phyloP scores from a whole-genome alignment of 2,888 invertebrate genomes.

The Leucophenga montana region DNA sequence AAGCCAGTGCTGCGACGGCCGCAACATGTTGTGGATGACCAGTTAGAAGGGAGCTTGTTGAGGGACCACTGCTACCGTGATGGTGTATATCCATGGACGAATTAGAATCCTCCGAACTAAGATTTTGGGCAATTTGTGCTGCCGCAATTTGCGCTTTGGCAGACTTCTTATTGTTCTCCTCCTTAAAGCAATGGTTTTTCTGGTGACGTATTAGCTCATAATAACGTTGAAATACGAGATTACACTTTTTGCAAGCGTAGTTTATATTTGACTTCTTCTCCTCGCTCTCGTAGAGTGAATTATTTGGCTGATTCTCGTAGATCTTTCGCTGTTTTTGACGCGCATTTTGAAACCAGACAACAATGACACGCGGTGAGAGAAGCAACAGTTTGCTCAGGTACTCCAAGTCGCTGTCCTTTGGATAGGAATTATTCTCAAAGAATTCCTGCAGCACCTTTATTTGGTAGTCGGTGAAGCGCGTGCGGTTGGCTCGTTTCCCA shows the following conservation, averaged over 20 bases:
- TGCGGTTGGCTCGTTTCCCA: conserved; percentile 97
- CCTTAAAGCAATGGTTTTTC: conserved; percentile 97
- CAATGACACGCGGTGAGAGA: conserved; percentile 97
- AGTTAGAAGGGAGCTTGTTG: neutral
- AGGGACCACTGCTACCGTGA: conserved; percentile 44
- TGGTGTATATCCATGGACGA: conserved; percentile 80
- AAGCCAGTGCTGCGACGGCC: conserved; percentile 47
- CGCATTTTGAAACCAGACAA: conserved; percentile 99
- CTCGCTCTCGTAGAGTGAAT: conserved; percentile 70
- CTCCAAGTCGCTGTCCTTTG: conserved; percentile 99
- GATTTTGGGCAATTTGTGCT: conserved; percentile 91
- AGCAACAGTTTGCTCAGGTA: conserved; percentile 95
- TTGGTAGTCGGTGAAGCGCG: conserved; percentile 99
- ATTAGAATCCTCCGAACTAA: conserved; percentile 93
- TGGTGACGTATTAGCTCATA: conserved; percentile 99
- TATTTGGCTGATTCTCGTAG: conserved; percentile 96
- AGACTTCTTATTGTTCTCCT: conserved; percentile 93
- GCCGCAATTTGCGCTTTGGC: conserved; percentile 95
- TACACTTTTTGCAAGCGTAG: conserved; percentile 99
- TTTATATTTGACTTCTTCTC: conserved; percentile 91
- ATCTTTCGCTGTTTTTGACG: conserved; percentile 98
- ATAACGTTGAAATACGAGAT: conserved; percentile 97
- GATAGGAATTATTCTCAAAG: conserved; percentile 99
- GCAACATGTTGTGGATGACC: conserved; percentile 36
- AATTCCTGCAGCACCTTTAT: conserved; percentile 99